Conservation (phyloP, 2,797 vertebrate species). For the Synanceia verrucosa region DNA sequence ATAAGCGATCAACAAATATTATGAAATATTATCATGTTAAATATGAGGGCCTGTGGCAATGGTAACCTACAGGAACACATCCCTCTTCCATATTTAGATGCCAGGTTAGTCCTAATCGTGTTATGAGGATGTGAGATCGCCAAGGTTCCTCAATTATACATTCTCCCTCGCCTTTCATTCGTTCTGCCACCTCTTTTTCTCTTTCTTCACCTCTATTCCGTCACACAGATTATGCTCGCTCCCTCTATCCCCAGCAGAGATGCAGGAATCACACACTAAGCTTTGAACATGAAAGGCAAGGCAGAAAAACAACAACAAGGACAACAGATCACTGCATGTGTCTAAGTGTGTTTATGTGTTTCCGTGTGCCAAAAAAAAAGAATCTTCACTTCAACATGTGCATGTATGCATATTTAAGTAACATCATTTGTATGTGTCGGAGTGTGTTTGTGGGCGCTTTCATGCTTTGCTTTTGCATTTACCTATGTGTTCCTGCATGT, state of each 20-base stretch:
- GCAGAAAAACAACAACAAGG: constrained; percentile 76
- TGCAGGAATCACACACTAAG: constrained; percentile 71
- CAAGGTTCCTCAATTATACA: constrained; percentile 80
- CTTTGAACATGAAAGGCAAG: constrained; percentile 84
- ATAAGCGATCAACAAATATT: constrained; percentile 65
- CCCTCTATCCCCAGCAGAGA: constrained; percentile 67
- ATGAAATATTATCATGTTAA: constrained; percentile 69
- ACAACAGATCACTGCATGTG: constrained; percentile 68
- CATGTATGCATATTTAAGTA: constrained; percentile 55
- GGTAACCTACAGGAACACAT: constrained; percentile 63
- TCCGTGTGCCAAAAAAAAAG: constrained; percentile 27
- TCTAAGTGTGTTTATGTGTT: constrained; percentile 57
- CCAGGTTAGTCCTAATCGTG: constrained; percentile 79
- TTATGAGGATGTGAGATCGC: constrained; percentile 74
- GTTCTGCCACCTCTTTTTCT: constrained; percentile 72
- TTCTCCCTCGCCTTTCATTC: constrained; percentile 75
- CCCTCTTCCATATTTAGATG: constrained; percentile 74
- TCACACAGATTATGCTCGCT: constrained; percentile 78
- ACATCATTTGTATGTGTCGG: constrained; percentile 47
- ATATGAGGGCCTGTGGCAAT: constrained; percentile 58
- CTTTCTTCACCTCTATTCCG: constrained; percentile 75
- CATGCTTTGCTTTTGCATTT: constrained; percentile 52
- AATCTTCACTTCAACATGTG: constrained; percentile 39
- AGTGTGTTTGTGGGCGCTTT: constrained; percentile 47
- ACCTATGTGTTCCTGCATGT: constrained; percentile 43